Percentiles rank a stretch among this genome's conserved stretches.
phyloP scores from a whole-genome alignment of 2,888 invertebrate genomes.

The Epiblema foenella region DNA sequence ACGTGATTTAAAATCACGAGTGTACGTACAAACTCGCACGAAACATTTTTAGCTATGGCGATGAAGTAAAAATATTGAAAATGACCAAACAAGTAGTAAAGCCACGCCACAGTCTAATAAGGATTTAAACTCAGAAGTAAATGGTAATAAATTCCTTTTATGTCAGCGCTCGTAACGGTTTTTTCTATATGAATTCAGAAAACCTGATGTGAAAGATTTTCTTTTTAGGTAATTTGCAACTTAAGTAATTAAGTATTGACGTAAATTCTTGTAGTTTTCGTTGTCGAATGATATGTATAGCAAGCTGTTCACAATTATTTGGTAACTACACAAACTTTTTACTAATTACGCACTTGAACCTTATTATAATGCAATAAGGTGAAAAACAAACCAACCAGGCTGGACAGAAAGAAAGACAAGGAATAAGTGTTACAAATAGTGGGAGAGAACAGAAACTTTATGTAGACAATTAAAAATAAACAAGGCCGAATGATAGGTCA shows the following conservation, averaged over 20 bases:
- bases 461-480: too few relatives aligned
- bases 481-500: too few relatives aligned
- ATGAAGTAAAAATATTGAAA: slow-evolving; percentile 7
- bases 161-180: slow-evolving; percentile 16
- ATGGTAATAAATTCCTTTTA: slow-evolving; percentile 29
- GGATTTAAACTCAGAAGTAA: slow-evolving; percentile 24
- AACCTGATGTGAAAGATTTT: background rate
- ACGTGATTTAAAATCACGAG: slow-evolving; percentile 12
- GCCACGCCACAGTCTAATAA: slow-evolving; percentile 14
- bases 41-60: background rate
- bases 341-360: too few relatives aligned
- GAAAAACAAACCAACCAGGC: too few relatives aligned
- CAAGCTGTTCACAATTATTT: background rate
- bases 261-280: background rate
- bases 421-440: too few relatives aligned
- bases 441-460: too few relatives aligned
- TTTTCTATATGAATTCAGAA: slow-evolving; percentile 14
- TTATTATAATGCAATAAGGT: too few relatives aligned
- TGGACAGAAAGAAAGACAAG: too few relatives aligned
- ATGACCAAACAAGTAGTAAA: slow-evolving; percentile 20
- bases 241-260: slow-evolving; percentile 6
- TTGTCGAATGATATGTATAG: background rate
- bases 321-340: too few relatives aligned
- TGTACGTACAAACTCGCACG: background rate
- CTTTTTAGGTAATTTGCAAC: background rate